Evolutionary conservation across 2,797 vertebrate species (phyloP).

Genomic region (Gymnothorax reevesii): DNA sequence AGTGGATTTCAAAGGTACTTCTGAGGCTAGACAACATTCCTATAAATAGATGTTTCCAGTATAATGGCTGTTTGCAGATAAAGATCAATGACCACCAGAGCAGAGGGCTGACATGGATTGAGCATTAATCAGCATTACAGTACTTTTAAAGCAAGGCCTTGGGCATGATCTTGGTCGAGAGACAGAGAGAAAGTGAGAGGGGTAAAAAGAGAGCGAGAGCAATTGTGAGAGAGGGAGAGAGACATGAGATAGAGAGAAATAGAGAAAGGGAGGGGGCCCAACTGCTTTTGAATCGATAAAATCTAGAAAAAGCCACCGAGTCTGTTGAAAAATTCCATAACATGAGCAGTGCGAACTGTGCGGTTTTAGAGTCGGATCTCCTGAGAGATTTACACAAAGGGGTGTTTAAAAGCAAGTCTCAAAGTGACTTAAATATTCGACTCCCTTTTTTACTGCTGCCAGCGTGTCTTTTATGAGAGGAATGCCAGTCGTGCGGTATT

Average conservation of each 20-base stretch:
- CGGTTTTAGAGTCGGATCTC: neutral
- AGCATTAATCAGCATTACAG: neutral
- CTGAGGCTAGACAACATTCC: neutral
- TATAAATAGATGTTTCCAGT: slow-evolving; percentile 11
- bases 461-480: neutral
- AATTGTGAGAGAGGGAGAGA: neutral
- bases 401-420: slow-evolving; percentile 18
- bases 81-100: neutral
- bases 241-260: neutral
- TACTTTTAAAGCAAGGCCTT: slow-evolving; percentile 8
- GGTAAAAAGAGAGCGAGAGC: neutral
- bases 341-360: neutral
- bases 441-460: neutral
- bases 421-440: slow-evolving; percentile 7
- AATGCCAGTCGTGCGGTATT: neutral
- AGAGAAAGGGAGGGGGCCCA: neutral
- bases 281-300: neutral
- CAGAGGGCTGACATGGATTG: neutral
- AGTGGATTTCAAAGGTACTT: slow-evolving; percentile 10
- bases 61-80: neutral
- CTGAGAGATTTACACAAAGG: slow-evolving; percentile 15
- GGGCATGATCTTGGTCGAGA: neutral
- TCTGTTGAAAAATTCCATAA: neutral
- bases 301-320: neutral
- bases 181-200: neutral